Percentiles rank a stretch among this genome's conserved stretches.
These are phyloP conservation scores for Clytia hemisphaerica DNA, from an alignment of 30 jellyfish, hydroid and myxozoan genomes.

Conservation along the genomic window DNA sequence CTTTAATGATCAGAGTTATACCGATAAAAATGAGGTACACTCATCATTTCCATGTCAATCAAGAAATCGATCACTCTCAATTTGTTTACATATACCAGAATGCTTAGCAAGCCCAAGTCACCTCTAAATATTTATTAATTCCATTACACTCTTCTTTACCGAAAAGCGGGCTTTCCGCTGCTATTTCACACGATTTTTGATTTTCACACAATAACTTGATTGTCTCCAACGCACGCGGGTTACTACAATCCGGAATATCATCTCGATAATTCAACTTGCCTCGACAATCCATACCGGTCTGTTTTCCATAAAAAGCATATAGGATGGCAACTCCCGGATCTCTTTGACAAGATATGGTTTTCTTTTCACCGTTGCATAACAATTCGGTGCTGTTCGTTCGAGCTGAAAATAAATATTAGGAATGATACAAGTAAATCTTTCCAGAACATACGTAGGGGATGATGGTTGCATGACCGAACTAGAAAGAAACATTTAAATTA, in stretches of 20 bases:
- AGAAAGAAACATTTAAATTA: too few species aligned
- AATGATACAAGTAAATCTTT: not conserved
- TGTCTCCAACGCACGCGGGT: constrained; percentile 71
- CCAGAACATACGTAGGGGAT: too few species aligned
- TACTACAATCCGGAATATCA: constrained; percentile 74
- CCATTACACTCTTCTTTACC: constrained; percentile 98
- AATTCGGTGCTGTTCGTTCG: constrained; percentile 36
- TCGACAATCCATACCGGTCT: constrained; percentile 82
- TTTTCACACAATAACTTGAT: constrained; percentile 76
- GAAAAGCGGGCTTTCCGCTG: constrained; percentile 77
- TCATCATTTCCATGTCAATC: too few species aligned
- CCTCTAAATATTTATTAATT: constrained; percentile 77
- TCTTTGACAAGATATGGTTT: constrained; percentile 60
- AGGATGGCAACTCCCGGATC: constrained; percentile 49
- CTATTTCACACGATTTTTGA: constrained; percentile 79
- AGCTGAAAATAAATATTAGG: not conserved
- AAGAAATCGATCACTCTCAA: too few species aligned
- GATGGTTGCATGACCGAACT: too few species aligned
- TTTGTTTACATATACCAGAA: too few species aligned
- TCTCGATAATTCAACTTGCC: constrained; percentile 76
- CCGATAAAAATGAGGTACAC: too few species aligned
- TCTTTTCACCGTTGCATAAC: constrained; percentile 83
- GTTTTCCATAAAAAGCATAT: constrained; percentile 82
- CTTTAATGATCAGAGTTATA: too few species aligned
- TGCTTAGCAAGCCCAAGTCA: constrained; percentile 63